Evolutionary conservation across 2,113 vertebrate genomes (phyloP), one percentile per base, ranked within the genome.

Genomic region (Neolamprologus brichardi): DNA sequence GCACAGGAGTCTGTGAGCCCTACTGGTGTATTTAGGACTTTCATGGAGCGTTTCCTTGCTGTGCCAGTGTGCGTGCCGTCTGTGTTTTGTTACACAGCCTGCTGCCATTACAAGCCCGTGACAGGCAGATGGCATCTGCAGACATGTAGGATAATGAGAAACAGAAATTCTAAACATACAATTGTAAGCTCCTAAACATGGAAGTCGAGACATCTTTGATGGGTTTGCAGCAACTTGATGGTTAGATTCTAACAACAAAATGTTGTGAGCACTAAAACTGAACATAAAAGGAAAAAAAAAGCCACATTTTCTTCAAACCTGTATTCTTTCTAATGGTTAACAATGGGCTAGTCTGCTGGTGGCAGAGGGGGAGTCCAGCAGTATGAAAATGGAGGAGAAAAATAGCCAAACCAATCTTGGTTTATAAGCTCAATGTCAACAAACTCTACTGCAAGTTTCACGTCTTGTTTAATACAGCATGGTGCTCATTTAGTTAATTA

Each of bases 11-110:
- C 56, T 75, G 86, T 82, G 87, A 82, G 77, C 7, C 20, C 44
- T 32, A 67, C 83, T 62, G 83, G 77, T 46, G 60, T 70, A 88
- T 84, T 88, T 87, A 46, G 84, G 86, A 87, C 79, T 67, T 83
- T 81, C 37, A 81, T 13, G 20, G 58, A 86, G 30, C 2, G 10
- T 41, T 79, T 81, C 51, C 70, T 81, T 77, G 51, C 54, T 86
- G 81, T 54, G 67, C 28, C 8, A 70, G 53, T 20, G 87, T 79
- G 15, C 3, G 51, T 51, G 46, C 28, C 3, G n/a, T 81, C 70
- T 62, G 51, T 28, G 67, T 86, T 81, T 28, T 58, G 85, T 83
- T 67, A 49, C 25, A 49, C 60, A 67, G 52, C 23, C 56, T 70
- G 20, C 58, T 60, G 67, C 67, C 67, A 34, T 25, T 25, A 72